Evolutionary conservation across 2,888 invertebrate species (phyloP), one percentile per base, ranked within the genome.

Genomic region (Drosophila subquinaria): DNA sequence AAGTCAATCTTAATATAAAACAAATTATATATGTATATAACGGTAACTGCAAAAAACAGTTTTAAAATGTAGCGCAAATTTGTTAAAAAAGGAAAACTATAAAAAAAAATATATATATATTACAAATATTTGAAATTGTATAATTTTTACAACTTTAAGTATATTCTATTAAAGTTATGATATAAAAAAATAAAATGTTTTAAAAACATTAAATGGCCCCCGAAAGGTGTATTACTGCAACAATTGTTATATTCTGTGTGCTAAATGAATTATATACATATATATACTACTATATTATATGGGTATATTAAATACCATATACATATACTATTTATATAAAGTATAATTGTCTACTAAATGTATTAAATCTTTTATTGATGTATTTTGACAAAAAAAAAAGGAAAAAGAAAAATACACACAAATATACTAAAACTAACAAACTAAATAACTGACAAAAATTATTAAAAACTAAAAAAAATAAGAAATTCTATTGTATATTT

Each of bases 241-340:
- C 80, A 81, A 83, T 75, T 87, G 81, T 88, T 87, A 81, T 69
- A 81, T 79, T 85, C 76, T 75, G 81, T 88, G 86, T 85, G 86
- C 86, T 84, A 84, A 76, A 65, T 42, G 43, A 73, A 62, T 63
- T 69, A 77, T 63, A 76, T 60, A 66, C 50, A 73, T 45, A 62
- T 38, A 55, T 62, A 56, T 20, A 57, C 56, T 57, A 61, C 23
- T 68, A 73, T 78, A 73, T 76, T 66, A 62, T 62, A 70, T 53
- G 59, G 30, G 57, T 78, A 73, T 63, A 80, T 70, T 61, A 55
- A 52, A 61, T 61, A 72, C 53, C 56, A 57, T 53, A 47, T 20
- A 59, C 20, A 33, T 47, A 40, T 51, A 73, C 38, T 53, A 70
- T 50, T 63, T 50, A 50, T 50, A 33, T 74, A 65, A 63, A 55